These are phyloP conservation scores for Sphaerodactylus townsendi DNA, from an alignment of 2,113 vertebrate species.

Conservation along the genomic window DNA sequence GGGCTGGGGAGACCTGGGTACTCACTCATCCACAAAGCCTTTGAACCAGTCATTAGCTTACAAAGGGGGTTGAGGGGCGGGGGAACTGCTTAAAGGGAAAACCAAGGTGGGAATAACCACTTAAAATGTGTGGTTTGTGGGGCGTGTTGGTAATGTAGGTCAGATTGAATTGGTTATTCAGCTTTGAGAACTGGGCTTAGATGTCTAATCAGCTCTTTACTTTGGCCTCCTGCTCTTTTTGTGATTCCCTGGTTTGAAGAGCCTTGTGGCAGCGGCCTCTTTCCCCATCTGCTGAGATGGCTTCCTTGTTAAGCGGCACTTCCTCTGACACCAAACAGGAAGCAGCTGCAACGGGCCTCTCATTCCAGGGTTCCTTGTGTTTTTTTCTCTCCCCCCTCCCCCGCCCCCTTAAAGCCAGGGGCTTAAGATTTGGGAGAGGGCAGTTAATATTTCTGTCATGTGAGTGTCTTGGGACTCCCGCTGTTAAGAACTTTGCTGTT, in stretches of 20 bases:
- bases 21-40: too few relatives aligned
- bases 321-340: constrained; percentile 10
- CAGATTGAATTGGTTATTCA: background rate
- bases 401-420: background rate
- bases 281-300: background rate
- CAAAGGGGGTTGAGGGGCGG: too few relatives aligned
- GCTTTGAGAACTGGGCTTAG: background rate
- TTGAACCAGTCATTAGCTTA: too few relatives aligned
- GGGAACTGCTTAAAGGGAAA: too few relatives aligned
- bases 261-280: background rate
- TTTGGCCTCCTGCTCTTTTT: background rate
- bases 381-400: too few relatives aligned
- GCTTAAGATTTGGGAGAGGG: background rate
- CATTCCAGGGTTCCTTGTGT: background rate
- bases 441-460: background rate
- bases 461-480: background rate
- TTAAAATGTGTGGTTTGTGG: too few relatives aligned
- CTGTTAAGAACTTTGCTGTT: background rate
- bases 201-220: background rate
- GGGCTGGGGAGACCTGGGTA: too few relatives aligned
- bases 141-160: too few relatives aligned
- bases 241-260: background rate
- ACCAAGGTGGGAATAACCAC: too few relatives aligned
- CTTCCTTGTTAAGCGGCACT: background rate
- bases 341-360: background rate